Percentiles rank a stretch among this genome's conserved stretches.
Conservation (phyloP, 2,113 vertebrate species). For the Scophthalmus maximus region DNA sequence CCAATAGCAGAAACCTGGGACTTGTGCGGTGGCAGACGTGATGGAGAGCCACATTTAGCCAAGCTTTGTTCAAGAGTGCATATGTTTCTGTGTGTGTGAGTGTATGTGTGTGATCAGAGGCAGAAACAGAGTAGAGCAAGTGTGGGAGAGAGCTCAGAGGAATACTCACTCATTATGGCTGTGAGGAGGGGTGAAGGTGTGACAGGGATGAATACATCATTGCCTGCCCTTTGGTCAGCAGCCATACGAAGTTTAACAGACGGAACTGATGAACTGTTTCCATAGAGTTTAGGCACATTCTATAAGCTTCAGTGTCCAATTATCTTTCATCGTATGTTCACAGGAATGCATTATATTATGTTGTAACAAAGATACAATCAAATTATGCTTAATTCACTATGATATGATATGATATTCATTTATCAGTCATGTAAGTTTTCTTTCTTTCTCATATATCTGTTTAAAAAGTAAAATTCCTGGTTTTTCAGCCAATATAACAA, state of each 20-base stretch:
- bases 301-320: slow-evolving; percentile 47
- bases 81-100: slow-evolving; percentile 38
- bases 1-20: slow-evolving; percentile 67
- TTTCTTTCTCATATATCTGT: too few relatives aligned
- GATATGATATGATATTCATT: too few relatives aligned
- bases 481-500: too few relatives aligned
- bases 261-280: slow-evolving; percentile 68
- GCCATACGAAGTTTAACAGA: slow-evolving; percentile 71
- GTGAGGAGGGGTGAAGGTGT: slow-evolving; percentile 60
- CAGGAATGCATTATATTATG: slow-evolving; percentile 25
- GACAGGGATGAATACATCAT: slow-evolving; percentile 73
- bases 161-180: slow-evolving; percentile 68
- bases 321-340: slow-evolving; percentile 42
- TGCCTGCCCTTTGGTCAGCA: slow-evolving; percentile 72
- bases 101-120: slow-evolving; percentile 30
- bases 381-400: too few relatives aligned
- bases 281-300: slow-evolving; percentile 48
- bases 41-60: slow-evolving; percentile 76
- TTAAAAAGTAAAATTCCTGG: too few relatives aligned
- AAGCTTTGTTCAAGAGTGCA: slow-evolving; percentile 50
- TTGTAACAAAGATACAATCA: slow-evolving; percentile 17
- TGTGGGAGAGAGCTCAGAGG: slow-evolving; percentile 57
- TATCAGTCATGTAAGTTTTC: too few relatives aligned
- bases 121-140: slow-evolving; percentile 21
- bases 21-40: slow-evolving; percentile 68